Base-by-base conservation (phyloP, 2,797 vertebrate genomes). In the Remorina albescens region DNA sequence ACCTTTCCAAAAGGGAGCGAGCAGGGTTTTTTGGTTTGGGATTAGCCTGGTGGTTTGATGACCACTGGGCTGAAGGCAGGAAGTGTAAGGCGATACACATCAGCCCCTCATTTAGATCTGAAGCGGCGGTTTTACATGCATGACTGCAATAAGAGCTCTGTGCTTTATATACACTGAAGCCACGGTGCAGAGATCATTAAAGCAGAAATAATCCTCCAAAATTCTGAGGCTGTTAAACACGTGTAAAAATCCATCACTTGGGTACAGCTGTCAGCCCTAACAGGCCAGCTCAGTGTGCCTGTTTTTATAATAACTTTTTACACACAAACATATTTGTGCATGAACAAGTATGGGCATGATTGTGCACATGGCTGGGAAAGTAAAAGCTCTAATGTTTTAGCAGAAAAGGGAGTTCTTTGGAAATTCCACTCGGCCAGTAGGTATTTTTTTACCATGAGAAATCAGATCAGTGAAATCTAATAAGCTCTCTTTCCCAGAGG, bases 401-500 rank as follows among this genome's bases (percentile, higher is more conserved):
- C 44, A 72, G 47, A 30, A 30, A 30, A 74, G 49, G 69, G 39
- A 42, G 49, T 37, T 82, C 71, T 60, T 72, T 66, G 59, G 77
- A 83, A 91, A 86, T 92, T 83, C 90, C 90, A 84, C 65, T 78
- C 69, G 76, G 72, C 75, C 56, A 39, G 80, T 89, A 86, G 80
- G 83, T 88, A 81, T 88, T 88, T 84, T 81, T 89, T 92, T 89
- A 87, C 90, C 74, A 41, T 71, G 80, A 82, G 85, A 84, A 79
- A 81, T 88, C 79, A 82, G 87, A 91, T 91, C 81, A 74, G 86
- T 91, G 92, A 91, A 94, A 94, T 92, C 89, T 90, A 90, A 94
- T 92, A 91, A 85, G 74, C 73, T 67, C 67, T 56, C 63, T 61
- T 76, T 83, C 91, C 90, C 88, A 42, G 82, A 72, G 91, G 92